Conservation (phyloP, 1,140 invertebrate species). For the Philaenus spumarius region DNA sequence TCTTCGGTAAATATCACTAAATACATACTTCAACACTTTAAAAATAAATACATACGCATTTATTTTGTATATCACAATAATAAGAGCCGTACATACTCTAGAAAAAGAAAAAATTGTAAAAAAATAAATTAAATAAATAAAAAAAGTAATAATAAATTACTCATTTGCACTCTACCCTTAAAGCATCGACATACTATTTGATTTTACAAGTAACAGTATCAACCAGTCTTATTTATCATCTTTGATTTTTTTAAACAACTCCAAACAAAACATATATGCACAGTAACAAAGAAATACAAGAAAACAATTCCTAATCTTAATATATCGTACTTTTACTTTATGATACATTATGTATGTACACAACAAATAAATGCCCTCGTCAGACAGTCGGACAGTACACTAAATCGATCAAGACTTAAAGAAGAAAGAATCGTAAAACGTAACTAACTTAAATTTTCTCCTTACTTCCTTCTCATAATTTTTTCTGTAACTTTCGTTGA, state of each 20-base stretch:
- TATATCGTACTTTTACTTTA: conserved; percentile 11
- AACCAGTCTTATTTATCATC: conserved; percentile 21
- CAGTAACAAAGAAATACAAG: conserved; percentile 17
- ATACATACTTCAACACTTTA: background rate
- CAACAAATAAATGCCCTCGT: conserved; percentile 19
- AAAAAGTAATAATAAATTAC: too few relatives aligned
- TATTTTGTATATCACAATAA: conserved; percentile 11
- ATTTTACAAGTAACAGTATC: conserved; percentile 18
- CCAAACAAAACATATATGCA: conserved; percentile 17
- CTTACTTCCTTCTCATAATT: too few relatives aligned
- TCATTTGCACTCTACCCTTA: too few relatives aligned
- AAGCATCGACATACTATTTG: conserved; percentile 5
- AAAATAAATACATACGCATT: background rate
- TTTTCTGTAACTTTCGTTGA: conserved; percentile 1
- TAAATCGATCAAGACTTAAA: background rate
- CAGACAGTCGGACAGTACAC: conserved; percentile 8
- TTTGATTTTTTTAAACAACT: conserved; percentile 18
- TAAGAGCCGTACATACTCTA: background rate
- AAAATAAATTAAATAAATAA: too few relatives aligned
- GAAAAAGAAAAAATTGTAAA: too few relatives aligned
- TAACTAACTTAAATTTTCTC: too few relatives aligned
- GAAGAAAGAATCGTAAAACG: too few relatives aligned
- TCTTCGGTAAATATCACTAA: too few relatives aligned
- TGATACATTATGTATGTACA: conserved; percentile 14
- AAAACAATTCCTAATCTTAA: conserved; percentile 14